phyloP scores from a whole-genome alignment of 2,888 invertebrate species.

The Seladonia tumulorum region DNA sequence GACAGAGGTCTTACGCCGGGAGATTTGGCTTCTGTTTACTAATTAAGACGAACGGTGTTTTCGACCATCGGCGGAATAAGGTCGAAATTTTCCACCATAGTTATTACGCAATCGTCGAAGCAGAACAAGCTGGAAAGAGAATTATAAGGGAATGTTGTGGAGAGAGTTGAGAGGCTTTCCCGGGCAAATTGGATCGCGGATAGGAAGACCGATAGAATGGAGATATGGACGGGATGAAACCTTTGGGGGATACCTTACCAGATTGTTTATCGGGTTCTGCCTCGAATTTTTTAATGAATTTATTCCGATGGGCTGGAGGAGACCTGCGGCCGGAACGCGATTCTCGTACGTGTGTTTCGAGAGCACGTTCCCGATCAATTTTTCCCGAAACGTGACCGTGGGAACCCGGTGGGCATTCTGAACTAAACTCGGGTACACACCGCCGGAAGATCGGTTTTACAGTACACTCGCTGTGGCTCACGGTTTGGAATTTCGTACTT shows the following conservation, averaged over 20 bases:
- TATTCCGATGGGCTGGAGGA: not conserved
- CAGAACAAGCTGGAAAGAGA: not conserved
- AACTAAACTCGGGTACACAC: conserved; percentile 60
- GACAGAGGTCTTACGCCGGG: not conserved
- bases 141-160: conserved; percentile 13
- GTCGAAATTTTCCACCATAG: not conserved
- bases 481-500: conserved; percentile 81
- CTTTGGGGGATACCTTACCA: not conserved
- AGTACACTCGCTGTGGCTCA: conserved; percentile 62
- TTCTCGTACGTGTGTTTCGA: conserved; percentile 1
- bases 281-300: not conserved
- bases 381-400: conserved; percentile 66
- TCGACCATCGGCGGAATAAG: not conserved
- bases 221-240: conserved; percentile 11
- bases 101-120: conserved; percentile 16
- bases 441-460: conserved; percentile 72
- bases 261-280: not conserved
- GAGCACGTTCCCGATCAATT: conserved; percentile 57
- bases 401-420: conserved; percentile 56
- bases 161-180: not conserved
- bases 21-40: conserved; percentile 21
- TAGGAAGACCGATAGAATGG: conserved; percentile 5
- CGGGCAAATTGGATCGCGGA: conserved; percentile 6
- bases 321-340: not conserved
- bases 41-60: not conserved